A percentile compares a stretch with the other conserved stretches of the same genome.
These are phyloP conservation scores for Trichoplusia ni DNA, from an alignment of 1,140 invertebrate species.

Conservation along the genomic window DNA sequence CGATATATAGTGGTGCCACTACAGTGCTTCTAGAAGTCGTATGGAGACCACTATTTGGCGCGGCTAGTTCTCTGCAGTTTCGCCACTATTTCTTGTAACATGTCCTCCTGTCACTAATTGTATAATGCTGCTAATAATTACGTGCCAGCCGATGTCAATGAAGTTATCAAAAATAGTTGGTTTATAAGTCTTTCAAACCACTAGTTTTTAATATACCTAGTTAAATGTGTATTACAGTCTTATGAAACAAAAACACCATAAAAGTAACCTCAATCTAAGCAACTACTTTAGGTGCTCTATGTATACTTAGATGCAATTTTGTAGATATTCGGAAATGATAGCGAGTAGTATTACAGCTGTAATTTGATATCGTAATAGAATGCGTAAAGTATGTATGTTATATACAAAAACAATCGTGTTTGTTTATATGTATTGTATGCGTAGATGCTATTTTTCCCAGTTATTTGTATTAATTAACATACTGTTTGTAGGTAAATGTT, in stretches of 20 bases:
- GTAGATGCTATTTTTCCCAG: conserved; percentile 18
- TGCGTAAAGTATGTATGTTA: conserved; percentile 8
- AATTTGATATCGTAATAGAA: conserved; percentile 1
- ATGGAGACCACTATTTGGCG: too few relatives aligned
- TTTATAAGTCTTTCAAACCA: too few relatives aligned
- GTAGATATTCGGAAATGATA: conserved; percentile 47
- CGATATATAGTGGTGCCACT: too few relatives aligned
- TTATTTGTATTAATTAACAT: conserved; percentile 9
- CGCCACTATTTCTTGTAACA: too few relatives aligned
- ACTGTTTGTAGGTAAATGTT: conserved; percentile 1
- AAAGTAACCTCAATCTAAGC: background rate
- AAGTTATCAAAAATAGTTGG: too few relatives aligned
- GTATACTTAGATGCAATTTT: conserved; percentile 56
- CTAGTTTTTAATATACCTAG: too few relatives aligned
- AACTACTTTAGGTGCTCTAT: conserved; percentile 46
- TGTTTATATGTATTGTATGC: conserved; percentile 20
- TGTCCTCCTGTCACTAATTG: too few relatives aligned
- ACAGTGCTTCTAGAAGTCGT: too few relatives aligned
- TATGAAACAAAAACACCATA: conserved; percentile 6
- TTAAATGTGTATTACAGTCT: too few relatives aligned
- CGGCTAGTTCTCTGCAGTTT: too few relatives aligned
- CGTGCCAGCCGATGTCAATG: too few relatives aligned
- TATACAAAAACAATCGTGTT: conserved; percentile 18
- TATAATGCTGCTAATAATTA: too few relatives aligned
- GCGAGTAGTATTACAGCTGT: conserved; percentile 4